These are phyloP conservation scores for Arizona elegans DNA, from an alignment of 2,113 vertebrate species.

Conservation along the genomic window DNA sequence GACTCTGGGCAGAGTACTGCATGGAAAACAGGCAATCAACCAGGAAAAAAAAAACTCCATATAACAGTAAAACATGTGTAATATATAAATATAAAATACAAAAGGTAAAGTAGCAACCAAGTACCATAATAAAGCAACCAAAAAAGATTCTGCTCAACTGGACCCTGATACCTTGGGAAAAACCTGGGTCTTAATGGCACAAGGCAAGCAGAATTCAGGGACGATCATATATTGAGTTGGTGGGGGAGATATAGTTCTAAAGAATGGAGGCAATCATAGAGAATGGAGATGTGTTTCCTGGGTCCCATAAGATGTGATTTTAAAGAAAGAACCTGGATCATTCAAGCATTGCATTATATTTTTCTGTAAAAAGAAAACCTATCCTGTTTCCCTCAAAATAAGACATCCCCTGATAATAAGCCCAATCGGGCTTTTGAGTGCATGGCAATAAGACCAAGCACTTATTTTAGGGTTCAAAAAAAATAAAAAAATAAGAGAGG, in stretches of 20 bases:
- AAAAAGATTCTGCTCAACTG: not conserved
- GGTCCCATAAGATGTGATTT: not conserved
- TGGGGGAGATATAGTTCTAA: not conserved
- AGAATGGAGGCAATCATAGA: not conserved
- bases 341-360: not conserved
- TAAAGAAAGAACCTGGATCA: not conserved
- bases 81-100: not conserved
- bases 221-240: not conserved
- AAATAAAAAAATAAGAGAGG: too few relatives aligned
- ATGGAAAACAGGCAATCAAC: not conserved
- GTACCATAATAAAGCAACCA: not conserved
- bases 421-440: too few relatives aligned
- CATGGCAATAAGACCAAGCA: too few relatives aligned
- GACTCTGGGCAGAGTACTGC: not conserved
- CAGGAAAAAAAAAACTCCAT: not conserved
- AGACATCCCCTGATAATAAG: too few relatives aligned
- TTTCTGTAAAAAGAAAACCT: not conserved
- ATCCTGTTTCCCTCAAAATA: too few relatives aligned
- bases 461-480: too few relatives aligned
- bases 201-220: not conserved
- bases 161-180: not conserved
- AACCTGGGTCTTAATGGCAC: not conserved
- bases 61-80: not conserved
- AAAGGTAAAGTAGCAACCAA: not conserved
- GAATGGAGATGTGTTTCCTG: not conserved